Percentiles rank a stretch among this genome's conserved stretches.
Evolutionary conservation across 2,113 vertebrate species (phyloP).

Genomic region (Laterallus jamaicensis): DNA sequence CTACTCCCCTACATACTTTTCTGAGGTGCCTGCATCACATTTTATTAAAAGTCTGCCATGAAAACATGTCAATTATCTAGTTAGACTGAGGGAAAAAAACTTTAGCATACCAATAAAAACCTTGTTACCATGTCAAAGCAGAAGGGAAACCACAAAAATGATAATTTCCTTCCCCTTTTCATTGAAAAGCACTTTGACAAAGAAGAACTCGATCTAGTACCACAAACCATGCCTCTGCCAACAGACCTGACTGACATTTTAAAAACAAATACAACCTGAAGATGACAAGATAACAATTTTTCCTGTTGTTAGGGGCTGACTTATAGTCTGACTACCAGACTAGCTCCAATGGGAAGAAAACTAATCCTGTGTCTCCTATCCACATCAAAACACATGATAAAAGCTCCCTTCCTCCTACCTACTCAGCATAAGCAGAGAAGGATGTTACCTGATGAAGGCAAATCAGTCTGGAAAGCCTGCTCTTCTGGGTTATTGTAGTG

Average conservation of each 20-base stretch:
- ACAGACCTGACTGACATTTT: rapidly evolving
- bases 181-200: neutral
- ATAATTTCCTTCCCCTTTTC: neutral
- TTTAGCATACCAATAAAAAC: neutral
- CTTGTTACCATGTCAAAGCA: neutral
- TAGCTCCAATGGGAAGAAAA: rapidly evolving
- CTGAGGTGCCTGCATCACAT: neutral
- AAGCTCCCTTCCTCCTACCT: neutral
- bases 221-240: neutral
- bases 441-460: rapidly evolving
- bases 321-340: rapidly evolving
- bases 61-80: neutral
- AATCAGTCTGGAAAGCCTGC: rapidly evolving
- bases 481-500: rapidly evolving
- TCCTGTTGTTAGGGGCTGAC: rapidly evolving
- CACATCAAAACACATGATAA: rapidly evolving
- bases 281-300: rapidly evolving
- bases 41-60: neutral
- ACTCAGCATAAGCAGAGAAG: rapidly evolving
- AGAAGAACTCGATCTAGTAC: neutral
- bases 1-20: neutral
- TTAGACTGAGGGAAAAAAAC: neutral
- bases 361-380: rapidly evolving
- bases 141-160: neutral
- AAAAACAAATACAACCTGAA: neutral